phyloP scores from a whole-genome alignment of 2,113 vertebrate species.

The Microcebus ravelobensis region DNA sequence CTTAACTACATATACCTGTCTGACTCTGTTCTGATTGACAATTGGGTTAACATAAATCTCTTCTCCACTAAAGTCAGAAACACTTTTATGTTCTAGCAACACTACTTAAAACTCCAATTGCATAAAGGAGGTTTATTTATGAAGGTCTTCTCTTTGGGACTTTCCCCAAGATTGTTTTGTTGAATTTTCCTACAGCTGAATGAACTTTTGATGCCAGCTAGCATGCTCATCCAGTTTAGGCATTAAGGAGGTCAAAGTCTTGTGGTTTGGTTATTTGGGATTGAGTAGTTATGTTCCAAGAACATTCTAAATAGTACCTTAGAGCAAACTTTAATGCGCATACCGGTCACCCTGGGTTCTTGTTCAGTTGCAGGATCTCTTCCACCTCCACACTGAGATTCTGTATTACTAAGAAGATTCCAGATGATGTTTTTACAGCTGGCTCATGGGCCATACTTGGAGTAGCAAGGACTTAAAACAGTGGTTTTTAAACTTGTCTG shows the following conservation, averaged over 20 bases:
- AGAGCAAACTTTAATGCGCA: not conserved
- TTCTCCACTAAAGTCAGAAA: not conserved
- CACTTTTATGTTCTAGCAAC: not conserved
- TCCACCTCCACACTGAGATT: not conserved
- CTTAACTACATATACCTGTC: not conserved
- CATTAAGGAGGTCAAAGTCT: not conserved
- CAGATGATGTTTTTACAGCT: not conserved
- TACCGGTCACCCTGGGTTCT: not conserved
- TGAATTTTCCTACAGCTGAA: not conserved
- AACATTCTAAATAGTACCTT: not conserved
- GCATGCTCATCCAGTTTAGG: not conserved
- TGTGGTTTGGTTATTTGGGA: not conserved
- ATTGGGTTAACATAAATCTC: not conserved
- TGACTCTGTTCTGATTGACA: not conserved
- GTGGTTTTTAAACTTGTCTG: not conserved
- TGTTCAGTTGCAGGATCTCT: not conserved
- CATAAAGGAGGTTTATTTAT: not conserved
- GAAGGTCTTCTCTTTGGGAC: not conserved
- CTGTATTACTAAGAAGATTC: not conserved
- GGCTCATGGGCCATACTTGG: not conserved
- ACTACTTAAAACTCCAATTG: not conserved
- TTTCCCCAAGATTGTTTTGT: not conserved
- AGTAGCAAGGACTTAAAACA: not conserved
- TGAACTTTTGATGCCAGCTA: not conserved
- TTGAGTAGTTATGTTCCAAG: not conserved